Percentiles rank a stretch among this genome's conserved stretches.
These are phyloP conservation scores for Drosophila trapezifrons DNA, from an alignment of 1,140 invertebrate genomes.

Conservation along the genomic window DNA sequence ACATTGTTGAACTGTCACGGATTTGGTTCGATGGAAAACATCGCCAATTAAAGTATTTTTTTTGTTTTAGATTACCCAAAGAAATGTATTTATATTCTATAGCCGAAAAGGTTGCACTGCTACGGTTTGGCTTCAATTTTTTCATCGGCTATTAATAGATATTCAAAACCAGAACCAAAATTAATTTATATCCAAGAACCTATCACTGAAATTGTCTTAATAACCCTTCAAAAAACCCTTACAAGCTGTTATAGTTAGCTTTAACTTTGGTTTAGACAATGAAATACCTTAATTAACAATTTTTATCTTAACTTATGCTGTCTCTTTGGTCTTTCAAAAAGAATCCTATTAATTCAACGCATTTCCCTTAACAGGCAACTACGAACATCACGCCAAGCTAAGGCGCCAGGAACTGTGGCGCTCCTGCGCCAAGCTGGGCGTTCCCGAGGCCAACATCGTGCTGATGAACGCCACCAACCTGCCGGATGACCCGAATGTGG, in stretches of 20 bases:
- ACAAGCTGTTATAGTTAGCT: neutral
- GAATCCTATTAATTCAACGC: neutral
- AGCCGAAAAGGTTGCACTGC: conserved; percentile 6
- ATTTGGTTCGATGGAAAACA: conserved; percentile 2
- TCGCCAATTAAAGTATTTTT: neutral
- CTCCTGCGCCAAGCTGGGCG: conserved; percentile 91
- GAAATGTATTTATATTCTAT: conserved; percentile 4
- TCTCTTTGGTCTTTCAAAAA: no score
- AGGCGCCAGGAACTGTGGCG: conserved; percentile 91
- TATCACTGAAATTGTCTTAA: neutral
- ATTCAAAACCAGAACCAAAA: conserved; percentile 12
- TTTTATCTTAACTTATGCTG: no score
- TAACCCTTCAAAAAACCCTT: neutral
- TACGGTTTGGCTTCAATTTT: conserved; percentile 2
- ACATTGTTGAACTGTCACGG: neutral
- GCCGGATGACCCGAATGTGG: conserved; percentile 89
- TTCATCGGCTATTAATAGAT: conserved; percentile 1
- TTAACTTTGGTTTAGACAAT: neutral
- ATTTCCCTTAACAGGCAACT: conserved; percentile 87
- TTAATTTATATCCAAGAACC: conserved; percentile 9
- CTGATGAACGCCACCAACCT: conserved; percentile 89
- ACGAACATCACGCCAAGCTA: conserved; percentile 88
- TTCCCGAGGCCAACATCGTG: conserved; percentile 90
- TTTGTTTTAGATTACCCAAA: conserved; percentile 4
- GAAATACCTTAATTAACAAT: neutral